Evolutionary conservation across 2,888 invertebrate species (phyloP).

Genomic region (Rapana venosa): DNA sequence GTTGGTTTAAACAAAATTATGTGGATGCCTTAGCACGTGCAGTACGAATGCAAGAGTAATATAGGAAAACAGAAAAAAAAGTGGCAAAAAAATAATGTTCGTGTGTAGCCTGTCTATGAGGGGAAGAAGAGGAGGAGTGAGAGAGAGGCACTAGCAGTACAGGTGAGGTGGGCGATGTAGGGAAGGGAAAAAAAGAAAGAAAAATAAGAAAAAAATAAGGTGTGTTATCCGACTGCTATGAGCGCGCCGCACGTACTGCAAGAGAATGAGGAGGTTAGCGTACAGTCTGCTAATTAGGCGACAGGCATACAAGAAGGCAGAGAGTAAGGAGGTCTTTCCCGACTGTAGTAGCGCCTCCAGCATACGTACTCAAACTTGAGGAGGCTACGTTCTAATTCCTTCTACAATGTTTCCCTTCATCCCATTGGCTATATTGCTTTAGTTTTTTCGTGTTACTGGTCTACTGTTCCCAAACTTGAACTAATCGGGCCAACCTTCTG

Average conservation of each 20-base stretch:
- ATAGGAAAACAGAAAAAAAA: background rate
- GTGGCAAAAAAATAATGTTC: background rate
- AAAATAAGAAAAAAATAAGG: background rate
- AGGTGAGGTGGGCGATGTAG: background rate
- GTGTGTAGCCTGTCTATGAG: background rate
- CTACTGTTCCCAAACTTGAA: too few species aligned
- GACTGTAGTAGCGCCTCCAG: too few species aligned
- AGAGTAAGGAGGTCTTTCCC: too few species aligned
- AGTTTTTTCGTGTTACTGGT: too few species aligned
- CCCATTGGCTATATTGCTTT: too few species aligned
- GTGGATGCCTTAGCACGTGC: too few species aligned
- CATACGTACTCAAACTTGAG: too few species aligned
- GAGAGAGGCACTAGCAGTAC: background rate
- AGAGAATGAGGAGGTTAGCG: conserved; percentile 26
- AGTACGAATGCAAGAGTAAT: too few species aligned
- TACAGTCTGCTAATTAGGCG: background rate
- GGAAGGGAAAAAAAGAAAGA: background rate
- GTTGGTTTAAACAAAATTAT: too few species aligned
- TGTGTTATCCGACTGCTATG: background rate
- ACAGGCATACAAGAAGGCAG: conserved; percentile 9
- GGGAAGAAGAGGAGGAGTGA: background rate
- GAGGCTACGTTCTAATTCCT: too few species aligned
- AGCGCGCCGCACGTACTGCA: background rate
- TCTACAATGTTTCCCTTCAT: too few species aligned
- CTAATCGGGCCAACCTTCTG: too few species aligned